These are phyloP conservation scores for Listronotus oregonensis DNA, from an alignment of 1,140 invertebrate genomes.

Conservation along the genomic window DNA sequence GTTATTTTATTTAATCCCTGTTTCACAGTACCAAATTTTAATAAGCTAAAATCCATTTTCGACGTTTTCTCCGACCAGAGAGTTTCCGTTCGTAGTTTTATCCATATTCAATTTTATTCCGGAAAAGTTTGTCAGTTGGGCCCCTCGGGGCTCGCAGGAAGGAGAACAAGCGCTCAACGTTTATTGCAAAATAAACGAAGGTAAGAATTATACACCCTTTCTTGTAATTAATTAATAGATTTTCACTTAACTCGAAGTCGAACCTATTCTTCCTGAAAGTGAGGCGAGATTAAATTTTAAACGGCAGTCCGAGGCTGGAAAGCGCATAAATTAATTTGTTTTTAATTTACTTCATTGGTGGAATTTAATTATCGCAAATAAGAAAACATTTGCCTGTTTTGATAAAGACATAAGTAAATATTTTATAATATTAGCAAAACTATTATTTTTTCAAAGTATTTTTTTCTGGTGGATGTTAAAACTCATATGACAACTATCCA, in stretches of 20 bases:
- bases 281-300: slow-evolving; percentile 36
- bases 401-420: too few species aligned
- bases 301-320: slow-evolving; percentile 24
- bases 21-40: neutral
- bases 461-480: too few species aligned
- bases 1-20: too few species aligned
- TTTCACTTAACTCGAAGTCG: slow-evolving; percentile 34
- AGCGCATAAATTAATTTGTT: slow-evolving; percentile 32
- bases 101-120: slow-evolving; percentile 50
- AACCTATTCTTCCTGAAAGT: slow-evolving; percentile 29
- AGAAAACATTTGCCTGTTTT: too few species aligned
- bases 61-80: slow-evolving; percentile 24
- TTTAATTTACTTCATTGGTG: slow-evolving; percentile 25
- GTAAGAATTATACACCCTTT: slow-evolving; percentile 42
- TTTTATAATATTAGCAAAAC: too few species aligned
- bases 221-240: slow-evolving; percentile 43
- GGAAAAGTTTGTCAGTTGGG: slow-evolving; percentile 45
- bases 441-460: too few species aligned
- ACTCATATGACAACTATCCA: too few species aligned
- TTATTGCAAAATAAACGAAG: slow-evolving; percentile 42
- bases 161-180: slow-evolving; percentile 21
- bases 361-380: neutral
- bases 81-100: slow-evolving; percentile 44
- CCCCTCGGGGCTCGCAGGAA: slow-evolving; percentile 28
- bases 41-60: slow-evolving; percentile 32